Base-by-base conservation (phyloP, 2,888 invertebrate species). In the Troilus luridus region DNA sequence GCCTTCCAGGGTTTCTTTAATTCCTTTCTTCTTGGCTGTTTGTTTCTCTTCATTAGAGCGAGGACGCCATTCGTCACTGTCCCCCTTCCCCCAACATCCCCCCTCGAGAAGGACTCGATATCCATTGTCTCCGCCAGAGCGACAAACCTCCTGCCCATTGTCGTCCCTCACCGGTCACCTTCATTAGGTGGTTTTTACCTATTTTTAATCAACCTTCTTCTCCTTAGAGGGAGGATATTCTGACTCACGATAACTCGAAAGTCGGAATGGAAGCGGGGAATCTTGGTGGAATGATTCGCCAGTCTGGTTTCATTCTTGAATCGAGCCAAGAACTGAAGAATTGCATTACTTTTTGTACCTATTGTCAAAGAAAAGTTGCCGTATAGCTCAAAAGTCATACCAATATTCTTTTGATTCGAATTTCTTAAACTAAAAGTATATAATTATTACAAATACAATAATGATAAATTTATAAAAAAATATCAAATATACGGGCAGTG, bases 191-290 rank as follows among this genome's bases (percentile, higher is more conserved):
- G 54, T 81, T 81, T 81, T 81, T 81, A 81, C 81, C 54, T 81
- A 81, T 81, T 81, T 81, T 81, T 81, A 81, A 81, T 81, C 81
- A 81, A 54, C 54, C 81, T 81, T 81, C 81, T 81, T 81, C 81
- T 81, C 41, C 81, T 81, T 54, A 41, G 21, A 8, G 24, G 24
- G 67, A 67, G 67, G 67, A 24, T 67, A 12, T 64, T 67, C 67
- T 24, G 67, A 67, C 24, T 67, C 67, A n/a, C 8, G 9, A 21
- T n/a, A 7, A 11, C 67, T 0, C 12, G 24, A 67, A 67, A 67
- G 67, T 67, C 41, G 41, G 41, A 41, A 41, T 1, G 41, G 41
- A 41, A 41, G 41, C 1, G 41, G 41, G 41, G 41, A 41, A 41
- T 41, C 41, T 41, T 41, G 41, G 41, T 41, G 2, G 41, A 41